Base-by-base conservation (phyloP, 2,113 vertebrate species). In the Anarhynchus alexandrinus region DNA sequence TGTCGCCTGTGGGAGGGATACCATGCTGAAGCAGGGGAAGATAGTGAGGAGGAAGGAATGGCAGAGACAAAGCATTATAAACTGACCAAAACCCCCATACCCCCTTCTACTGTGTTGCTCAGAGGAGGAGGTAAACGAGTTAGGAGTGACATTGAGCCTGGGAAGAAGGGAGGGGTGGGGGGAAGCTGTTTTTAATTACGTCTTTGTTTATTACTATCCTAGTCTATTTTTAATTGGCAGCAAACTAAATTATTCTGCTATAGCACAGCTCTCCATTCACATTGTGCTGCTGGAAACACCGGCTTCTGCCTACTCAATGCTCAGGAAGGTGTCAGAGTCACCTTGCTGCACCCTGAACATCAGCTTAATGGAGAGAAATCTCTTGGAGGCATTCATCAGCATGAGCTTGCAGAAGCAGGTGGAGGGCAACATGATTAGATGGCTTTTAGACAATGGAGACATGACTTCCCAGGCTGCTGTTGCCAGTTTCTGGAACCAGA, bases 381-480 rank as follows among this genome's bases (percentile, higher is more conserved):
- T 78, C 55, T 57, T 82, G 65, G 45, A 79, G 19, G 29, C 6
- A n/a, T 12, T 67, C 21, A 45, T 47, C 22, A 90, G 21, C 32
- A 22, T 67, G 43, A 62, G 15, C 34, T 72, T 72, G 42, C 47
- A 77, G 64, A 29, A 90, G 8, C 0, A 0, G 38, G 7, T 47
- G 30, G 36, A 67, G 17, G 9, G 30, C 34, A 57, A 0, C n/a
- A 15, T 16, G 36, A n/a, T 62, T 65, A 64, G 11, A 23, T 72
- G 57, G 18, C 21, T 52, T 54, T 42, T 30, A 29, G 26, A 42
- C n/a, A 71, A 15, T 0, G 2, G 25, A 61, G 13, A 15, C 12
- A 5, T 25, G 54, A 51, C 21, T 4, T 89, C 40, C n/a, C 12
- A 57, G 70, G 32, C 36, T 71, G 9, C 22, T 76, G 25, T 42